Base-by-base conservation (phyloP, 2,888 invertebrate genomes). In the Argyresthia goedartella region DNA sequence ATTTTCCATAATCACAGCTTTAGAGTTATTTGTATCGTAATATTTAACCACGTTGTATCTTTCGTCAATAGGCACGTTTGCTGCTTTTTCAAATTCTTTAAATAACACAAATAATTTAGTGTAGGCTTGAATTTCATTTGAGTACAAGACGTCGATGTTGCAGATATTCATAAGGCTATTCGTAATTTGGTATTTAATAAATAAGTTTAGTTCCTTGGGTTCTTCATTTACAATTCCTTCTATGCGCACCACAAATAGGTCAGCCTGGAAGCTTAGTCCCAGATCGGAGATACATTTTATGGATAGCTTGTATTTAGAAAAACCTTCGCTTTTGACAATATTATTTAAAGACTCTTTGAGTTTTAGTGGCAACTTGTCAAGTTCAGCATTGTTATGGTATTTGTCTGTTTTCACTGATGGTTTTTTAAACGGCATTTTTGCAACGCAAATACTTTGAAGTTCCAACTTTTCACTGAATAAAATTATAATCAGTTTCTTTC, bases 1-100 rank as follows among this genome's bases (percentile, higher is more conserved):
- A 55, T 78, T 72, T 56, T 76, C 75, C 36, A 78, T 59, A 48
- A 78, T 65, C 2, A 79, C 67, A 1, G 65, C 61, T 50, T 72
- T 62, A 10, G 56, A 51, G 48, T 59, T 64, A 3, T 61, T 64
- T 57, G 67, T 68, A 7, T 64, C 55, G 46, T 64, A 78, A 53
- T 57, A 59, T 53, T 69, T 67, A 0, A 64, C 60, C n/a, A 66
- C 62, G 50, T 63, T 65, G 13, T 62, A 74, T 63, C 65, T 64
- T 47, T 74, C 65, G 25, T 59, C 54, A 0, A 13, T 0, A 8
- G 75, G 71, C 11, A 80, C 56, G 1, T 63, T 59, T 0, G 60
- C 64, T 50, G 67, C 58, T 6, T 63, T 58, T 62, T 78, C 73
- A 2, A 79, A 43, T 15, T 67, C 57, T 3, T 53, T 53, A n/a